Evolutionary conservation across 2,113 vertebrate genomes (phyloP), one percentile per base, ranked within the genome.

Genomic region (Camelus dromedarius): DNA sequence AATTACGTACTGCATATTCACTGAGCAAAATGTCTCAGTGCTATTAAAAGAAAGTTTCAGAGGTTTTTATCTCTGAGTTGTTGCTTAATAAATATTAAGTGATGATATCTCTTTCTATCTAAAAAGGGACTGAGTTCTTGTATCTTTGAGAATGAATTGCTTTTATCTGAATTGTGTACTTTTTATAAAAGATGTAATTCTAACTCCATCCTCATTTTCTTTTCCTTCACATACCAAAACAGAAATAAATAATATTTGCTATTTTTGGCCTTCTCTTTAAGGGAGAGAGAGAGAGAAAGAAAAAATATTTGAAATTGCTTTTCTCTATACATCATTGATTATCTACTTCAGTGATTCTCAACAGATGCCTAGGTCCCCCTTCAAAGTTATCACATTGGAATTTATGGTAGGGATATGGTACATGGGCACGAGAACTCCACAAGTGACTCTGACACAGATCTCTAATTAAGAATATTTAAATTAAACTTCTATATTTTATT

Each of bases 81-180:
- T 7, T 54, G 46, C 32, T 73, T 93, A 75, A n/a, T 72, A 88
- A 81, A 48, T 75, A 82, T 54, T 54, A 48, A 58, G 26, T 69
- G 38, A 73, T 83, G 60, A 32, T 87, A 14, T 64, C 38, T 54
- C 46, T 62, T 3, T 60, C 94, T 72, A 75, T 66, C 16, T 87
- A 32, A 69, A 90, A 76, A 86, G 48, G 60, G 22, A 32, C 16
- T 92, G 15, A 24, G 3, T 64, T 90, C 60, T 95, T 90, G 3
- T 83, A 73, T 50, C 18, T 89, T 84, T 92, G 42, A 75, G 54
- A 82, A 58, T 87, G 58, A 89, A 64, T 50, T 89, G 48, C 32
- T 35, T 95, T 91, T 54, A 38, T 86, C 52, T 93, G 48, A 90
- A 81, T 81, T 90, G 13, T 69, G 15, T 38, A 42, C 32, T 76